Evolutionary conservation across 1,140 invertebrate genomes (phyloP).

Genomic region (Steinernema feltiae): DNA sequence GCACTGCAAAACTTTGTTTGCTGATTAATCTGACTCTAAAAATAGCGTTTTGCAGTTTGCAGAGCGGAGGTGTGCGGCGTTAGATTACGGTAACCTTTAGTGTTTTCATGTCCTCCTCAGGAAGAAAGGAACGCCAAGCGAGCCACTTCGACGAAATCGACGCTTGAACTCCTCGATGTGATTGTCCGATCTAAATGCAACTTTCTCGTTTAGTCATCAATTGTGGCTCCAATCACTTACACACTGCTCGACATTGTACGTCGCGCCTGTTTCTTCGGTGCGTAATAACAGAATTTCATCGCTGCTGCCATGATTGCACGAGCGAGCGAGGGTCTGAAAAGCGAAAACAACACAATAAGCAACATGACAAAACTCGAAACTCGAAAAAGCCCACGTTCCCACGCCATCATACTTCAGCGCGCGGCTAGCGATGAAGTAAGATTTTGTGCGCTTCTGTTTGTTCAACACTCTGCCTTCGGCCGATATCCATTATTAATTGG

Average conservation of each 20-base stretch:
- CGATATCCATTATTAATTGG: conserved; percentile 13
- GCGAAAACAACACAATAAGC: background rate
- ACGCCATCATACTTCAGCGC: background rate
- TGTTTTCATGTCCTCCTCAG: conserved; percentile 49
- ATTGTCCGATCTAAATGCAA: conserved; percentile 23
- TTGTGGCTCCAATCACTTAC: conserved; percentile 27
- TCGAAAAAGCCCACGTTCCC: background rate
- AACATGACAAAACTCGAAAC: background rate
- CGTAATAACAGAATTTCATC: conserved; percentile 53
- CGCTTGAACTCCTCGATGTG: conserved; percentile 52
- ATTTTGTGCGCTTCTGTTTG: background rate
- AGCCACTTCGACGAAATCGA: conserved; percentile 54
- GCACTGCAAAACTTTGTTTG: background rate
- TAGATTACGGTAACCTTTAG: conserved; percentile 35
- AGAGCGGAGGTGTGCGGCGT: conserved; percentile 1
- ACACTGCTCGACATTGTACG: conserved; percentile 38
- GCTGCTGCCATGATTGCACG: conserved; percentile 44
- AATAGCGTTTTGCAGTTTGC: background rate
- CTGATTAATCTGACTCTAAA: background rate
- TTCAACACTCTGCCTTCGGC: background rate
- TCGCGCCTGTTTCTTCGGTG: conserved; percentile 36
- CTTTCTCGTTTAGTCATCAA: background rate
- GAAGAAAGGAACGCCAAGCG: conserved; percentile 53
- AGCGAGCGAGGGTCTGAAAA: background rate
- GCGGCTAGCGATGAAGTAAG: background rate